Evolutionary conservation across 1,140 invertebrate genomes (phyloP).

Genomic region (Drosophila busckii): DNA sequence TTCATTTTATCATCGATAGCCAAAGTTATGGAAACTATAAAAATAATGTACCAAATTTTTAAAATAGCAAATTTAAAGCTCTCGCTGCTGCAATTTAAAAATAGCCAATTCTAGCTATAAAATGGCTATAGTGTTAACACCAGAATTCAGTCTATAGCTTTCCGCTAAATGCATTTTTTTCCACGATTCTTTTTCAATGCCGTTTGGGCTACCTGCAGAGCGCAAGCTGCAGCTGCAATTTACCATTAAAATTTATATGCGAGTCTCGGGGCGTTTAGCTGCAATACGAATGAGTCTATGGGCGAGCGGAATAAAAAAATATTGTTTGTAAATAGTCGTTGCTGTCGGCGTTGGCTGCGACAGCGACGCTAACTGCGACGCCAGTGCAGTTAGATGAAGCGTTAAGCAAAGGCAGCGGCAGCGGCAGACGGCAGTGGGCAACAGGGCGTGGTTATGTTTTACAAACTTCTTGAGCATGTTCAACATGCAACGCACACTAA

Average conservation of each 20-base stretch:
- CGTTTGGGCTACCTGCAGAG: constrained; percentile 1
- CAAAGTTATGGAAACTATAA: too few species aligned
- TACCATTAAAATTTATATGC: constrained; percentile 74
- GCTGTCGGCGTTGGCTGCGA: constrained; percentile 1
- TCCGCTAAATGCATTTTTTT: too few species aligned
- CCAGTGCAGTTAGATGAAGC: constrained; percentile 56
- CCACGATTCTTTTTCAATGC: constrained; percentile 1
- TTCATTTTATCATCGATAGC: too few species aligned
- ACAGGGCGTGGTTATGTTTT: constrained; percentile 66
- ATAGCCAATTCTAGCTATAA: too few species aligned
- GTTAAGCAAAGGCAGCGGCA: too few species aligned
- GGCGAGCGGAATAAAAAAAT: constrained; percentile 31
- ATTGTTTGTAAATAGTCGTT: constrained; percentile 71
- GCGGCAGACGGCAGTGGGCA: constrained; percentile 37
- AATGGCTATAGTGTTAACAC: too few species aligned
- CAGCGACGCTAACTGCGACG: constrained; percentile 1
- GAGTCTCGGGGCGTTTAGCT: constrained; percentile 59
- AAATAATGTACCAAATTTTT: too few species aligned
- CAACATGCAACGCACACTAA: constrained; percentile 60
- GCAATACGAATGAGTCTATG: constrained; percentile 49
- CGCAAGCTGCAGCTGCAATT: constrained; percentile 46
- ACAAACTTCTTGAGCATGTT: constrained; percentile 75
- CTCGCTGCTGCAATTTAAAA: too few species aligned
- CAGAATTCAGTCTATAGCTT: too few species aligned
- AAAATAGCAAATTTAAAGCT: too few species aligned